Base-by-base conservation (phyloP, 2,797 vertebrate species). In the Cyprinodon diabolis region DNA sequence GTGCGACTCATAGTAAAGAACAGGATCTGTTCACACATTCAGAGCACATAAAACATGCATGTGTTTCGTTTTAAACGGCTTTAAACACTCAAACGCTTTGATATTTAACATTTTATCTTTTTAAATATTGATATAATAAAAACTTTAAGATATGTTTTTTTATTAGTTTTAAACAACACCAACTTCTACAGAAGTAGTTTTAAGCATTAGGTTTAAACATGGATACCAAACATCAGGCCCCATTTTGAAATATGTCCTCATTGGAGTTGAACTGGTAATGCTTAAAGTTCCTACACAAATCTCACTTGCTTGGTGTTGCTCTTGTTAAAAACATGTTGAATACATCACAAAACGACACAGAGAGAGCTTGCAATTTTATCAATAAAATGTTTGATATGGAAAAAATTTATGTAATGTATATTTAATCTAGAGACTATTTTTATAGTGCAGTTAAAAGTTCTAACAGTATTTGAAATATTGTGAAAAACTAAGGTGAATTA, bases 401-500 rank as follows among this genome's bases (percentile, higher is more conserved):
- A 17, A 8, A 1, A 37, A 17, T 60, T 12, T 1, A 65, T 1
- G 4, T n/a, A n/a, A n/a, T 45, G 4, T 10, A 45, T 13, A 43
- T 62, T 63, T n/a, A 65, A 65, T 14, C n/a, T 12, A 65, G 21
- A 65, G 23, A 45, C 4, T 6, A 10, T n/a, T 65, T 15, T n/a
- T 9, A 13, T n/a, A 43, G 37, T n/a, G 21, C 19, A 65, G 13
- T 23, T 23, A 47, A 47, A 13, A 65, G 40, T 48, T 48, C 10
- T 48, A 11, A 14, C 47, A 11, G 15, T 14, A 47, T 11, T 15
- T 47, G 1, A n/a, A 2, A 40, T 45, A 43, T 63, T 43, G 11
- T 23, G 13, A n/a, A 15, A 71, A 82, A 87, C 84, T 79, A 76
- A 84, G 75, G 83, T 79, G 74, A 86, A 87, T 87, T 82, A 90